A percentile compares a stretch with the other conserved stretches of the same genome.
These are phyloP conservation scores for Caenorhabditis sp. DNA, from an alignment of 2,888 invertebrate genomes.

Conservation along the genomic window DNA sequence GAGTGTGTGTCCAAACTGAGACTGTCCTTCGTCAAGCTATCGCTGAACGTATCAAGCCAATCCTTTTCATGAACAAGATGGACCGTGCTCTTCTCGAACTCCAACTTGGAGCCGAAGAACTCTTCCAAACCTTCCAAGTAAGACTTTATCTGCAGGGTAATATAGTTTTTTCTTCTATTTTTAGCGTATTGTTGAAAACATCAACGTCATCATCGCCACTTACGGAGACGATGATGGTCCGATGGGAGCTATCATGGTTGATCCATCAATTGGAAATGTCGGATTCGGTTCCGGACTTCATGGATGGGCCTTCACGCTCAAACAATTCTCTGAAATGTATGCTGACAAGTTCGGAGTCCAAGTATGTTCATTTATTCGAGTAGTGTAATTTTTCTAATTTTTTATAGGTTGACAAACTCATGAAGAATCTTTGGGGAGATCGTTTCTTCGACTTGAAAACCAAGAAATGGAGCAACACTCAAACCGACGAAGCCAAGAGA, in stretches of 20 bases:
- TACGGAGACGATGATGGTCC: slow-evolving; percentile 96
- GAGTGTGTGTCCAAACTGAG: slow-evolving; percentile 99
- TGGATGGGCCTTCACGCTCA: slow-evolving; percentile 99
- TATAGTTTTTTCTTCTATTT: not conserved
- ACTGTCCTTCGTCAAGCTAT: slow-evolving; percentile 99
- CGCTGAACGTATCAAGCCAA: slow-evolving; percentile 98
- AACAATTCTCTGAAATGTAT: slow-evolving; percentile 99
- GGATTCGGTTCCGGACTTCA: slow-evolving; percentile 99
- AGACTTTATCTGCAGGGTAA: not conserved
- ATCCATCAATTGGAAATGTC: slow-evolving; percentile 97
- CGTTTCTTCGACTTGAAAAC: slow-evolving; percentile 96
- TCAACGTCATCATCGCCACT: slow-evolving; percentile 99
- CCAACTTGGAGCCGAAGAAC: slow-evolving; percentile 92
- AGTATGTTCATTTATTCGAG: slow-evolving; percentile 45
- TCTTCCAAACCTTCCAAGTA: slow-evolving; percentile 87
- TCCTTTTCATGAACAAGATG: slow-evolving; percentile 99
- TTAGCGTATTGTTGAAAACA: slow-evolving; percentile 96
- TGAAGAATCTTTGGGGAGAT: slow-evolving; percentile 95
- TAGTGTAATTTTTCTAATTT: slow-evolving; percentile 13
- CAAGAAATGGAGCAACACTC: slow-evolving; percentile 87
- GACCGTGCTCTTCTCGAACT: slow-evolving; percentile 97
- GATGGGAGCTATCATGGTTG: slow-evolving; percentile 97
- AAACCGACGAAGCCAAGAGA: slow-evolving; percentile 83
- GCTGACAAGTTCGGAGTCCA: slow-evolving; percentile 96
- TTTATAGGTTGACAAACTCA: slow-evolving; percentile 85